Evolutionary conservation across 2,113 vertebrate species (phyloP).

Genomic region (Conger conger): DNA sequence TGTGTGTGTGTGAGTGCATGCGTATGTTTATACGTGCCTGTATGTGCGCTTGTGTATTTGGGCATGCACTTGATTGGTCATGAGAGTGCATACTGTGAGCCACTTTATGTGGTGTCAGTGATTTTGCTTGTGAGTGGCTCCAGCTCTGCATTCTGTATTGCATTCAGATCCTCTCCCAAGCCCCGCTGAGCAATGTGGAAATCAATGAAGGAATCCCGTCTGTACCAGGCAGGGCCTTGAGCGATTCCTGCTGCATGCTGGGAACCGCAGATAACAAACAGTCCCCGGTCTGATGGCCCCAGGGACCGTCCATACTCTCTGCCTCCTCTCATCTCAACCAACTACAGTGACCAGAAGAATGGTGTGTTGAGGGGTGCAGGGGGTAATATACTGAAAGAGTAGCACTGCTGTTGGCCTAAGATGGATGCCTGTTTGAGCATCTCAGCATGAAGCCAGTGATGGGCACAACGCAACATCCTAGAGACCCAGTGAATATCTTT

Average conservation of each 20-base stretch:
- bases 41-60: neutral
- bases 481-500: too few species aligned
- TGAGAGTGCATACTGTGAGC: neutral
- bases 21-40: slow-evolving; percentile 1
- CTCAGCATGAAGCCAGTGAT: neutral
- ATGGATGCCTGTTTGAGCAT: neutral
- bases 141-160: slow-evolving; percentile 12
- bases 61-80: neutral
- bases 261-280: slow-evolving; percentile 27
- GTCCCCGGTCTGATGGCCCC: neutral
- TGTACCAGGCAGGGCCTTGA: slow-evolving; percentile 7
- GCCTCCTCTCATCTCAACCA: slow-evolving; percentile 10
- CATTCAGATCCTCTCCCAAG: slow-evolving; percentile 20
- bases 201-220: slow-evolving; percentile 26
- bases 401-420: neutral
- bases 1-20: slow-evolving; percentile 17
- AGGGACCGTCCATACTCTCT: neutral
- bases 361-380: neutral
- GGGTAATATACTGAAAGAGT: neutral
- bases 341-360: neutral
- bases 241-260: slow-evolving; percentile 25
- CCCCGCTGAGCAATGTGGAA: slow-evolving; percentile 15
- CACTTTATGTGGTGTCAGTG: neutral
- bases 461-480: too few species aligned
- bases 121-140: neutral